These are phyloP conservation scores for Aspidoscelis tigris DNA, from an alignment of 2,113 vertebrate genomes.

Conservation along the genomic window DNA sequence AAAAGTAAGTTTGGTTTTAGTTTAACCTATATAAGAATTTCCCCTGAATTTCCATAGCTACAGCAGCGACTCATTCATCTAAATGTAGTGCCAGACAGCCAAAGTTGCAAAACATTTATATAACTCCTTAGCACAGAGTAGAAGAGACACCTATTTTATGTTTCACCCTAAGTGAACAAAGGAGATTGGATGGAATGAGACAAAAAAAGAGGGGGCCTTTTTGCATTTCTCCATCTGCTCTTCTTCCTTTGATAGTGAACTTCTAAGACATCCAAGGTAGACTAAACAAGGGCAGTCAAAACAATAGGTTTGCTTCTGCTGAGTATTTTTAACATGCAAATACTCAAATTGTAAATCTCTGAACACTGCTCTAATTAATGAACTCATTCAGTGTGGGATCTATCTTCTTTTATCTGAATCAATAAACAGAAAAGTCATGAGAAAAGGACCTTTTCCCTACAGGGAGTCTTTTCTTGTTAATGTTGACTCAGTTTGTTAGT, in stretches of 20 bases:
- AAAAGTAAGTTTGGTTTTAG: background rate
- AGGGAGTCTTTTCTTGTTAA: constrained; percentile 67
- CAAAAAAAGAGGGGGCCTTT: constrained; percentile 19
- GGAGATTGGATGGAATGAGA: background rate
- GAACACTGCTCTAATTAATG: constrained; percentile 62
- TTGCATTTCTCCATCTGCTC: constrained; percentile 53
- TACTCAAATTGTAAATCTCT: constrained; percentile 57
- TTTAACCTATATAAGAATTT: constrained; percentile 2
- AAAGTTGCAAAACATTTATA: constrained; percentile 16
- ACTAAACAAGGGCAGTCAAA: constrained; percentile 61
- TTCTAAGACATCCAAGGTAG: constrained; percentile 58
- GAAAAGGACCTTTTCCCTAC: constrained; percentile 70
- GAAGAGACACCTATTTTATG: constrained; percentile 34
- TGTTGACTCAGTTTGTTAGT: constrained; percentile 71
- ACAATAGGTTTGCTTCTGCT: constrained; percentile 46
- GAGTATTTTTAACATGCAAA: constrained; percentile 51
- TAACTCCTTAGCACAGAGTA: constrained; percentile 28
- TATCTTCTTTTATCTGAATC: constrained; percentile 67
- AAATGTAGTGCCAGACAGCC: background rate
- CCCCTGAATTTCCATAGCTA: background rate
- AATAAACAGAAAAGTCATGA: constrained; percentile 75
- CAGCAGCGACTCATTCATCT: background rate
- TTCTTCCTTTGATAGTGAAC: constrained; percentile 49
- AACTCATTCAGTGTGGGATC: constrained; percentile 57
- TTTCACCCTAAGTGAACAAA: constrained; percentile 40